Conservation (phyloP, 2,797 vertebrate species). For the Schizopygopsis malacanthus region DNA sequence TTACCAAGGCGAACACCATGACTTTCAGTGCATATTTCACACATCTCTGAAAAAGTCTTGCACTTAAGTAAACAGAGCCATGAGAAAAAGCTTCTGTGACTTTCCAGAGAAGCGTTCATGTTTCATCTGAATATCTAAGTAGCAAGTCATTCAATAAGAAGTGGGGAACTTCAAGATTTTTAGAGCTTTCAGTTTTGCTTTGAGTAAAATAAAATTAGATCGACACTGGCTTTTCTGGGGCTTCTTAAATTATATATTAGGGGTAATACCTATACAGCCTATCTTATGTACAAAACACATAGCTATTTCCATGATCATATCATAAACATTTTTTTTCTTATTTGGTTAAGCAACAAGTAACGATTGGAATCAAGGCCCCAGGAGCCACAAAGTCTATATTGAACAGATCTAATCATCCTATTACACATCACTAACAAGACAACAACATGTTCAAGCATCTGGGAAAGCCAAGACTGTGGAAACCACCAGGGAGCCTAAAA, state of each 20-base stretch:
- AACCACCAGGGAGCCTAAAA: conserved; percentile 28
- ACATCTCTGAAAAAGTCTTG: conserved; percentile 3
- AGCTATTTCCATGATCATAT: background rate
- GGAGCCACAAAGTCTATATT: conserved; percentile 5
- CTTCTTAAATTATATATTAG: background rate
- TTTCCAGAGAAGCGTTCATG: background rate
- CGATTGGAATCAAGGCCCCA: background rate
- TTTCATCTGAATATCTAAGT: background rate
- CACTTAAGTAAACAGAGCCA: conserved; percentile 21
- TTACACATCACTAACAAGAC: conserved; percentile 34
- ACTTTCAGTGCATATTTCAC: conserved; percentile 28
- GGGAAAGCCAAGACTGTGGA: conserved; percentile 13
- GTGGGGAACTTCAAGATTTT: background rate
- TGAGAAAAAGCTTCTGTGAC: background rate
- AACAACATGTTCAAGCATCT: conserved; percentile 49
- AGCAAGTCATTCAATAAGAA: background rate
- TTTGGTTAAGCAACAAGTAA: background rate
- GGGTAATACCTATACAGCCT: background rate
- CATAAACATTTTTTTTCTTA: background rate
- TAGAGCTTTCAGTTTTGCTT: conserved; percentile 13
- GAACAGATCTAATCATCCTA: conserved; percentile 37
- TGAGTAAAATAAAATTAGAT: background rate
- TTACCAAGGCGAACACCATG: conserved; percentile 20
- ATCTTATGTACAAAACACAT: background rate
- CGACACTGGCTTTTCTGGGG: background rate